Evolutionary conservation across 2,113 vertebrate species (phyloP).

Genomic region (Phrynosoma blainvillii): DNA sequence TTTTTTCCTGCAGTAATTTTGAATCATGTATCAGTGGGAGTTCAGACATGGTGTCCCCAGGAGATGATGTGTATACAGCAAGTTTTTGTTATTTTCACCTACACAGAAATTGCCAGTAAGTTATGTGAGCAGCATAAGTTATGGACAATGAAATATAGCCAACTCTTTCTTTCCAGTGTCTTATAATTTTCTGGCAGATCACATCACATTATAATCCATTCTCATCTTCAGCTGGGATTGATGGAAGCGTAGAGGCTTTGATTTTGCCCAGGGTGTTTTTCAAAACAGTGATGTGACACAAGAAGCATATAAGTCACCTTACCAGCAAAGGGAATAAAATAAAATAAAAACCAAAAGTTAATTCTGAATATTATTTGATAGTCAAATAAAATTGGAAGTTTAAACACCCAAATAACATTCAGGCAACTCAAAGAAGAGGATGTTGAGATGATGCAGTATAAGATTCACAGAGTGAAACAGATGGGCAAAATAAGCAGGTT

Average conservation of each 20-base stretch:
- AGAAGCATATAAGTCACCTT: neutral
- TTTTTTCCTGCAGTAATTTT: constrained; percentile 26
- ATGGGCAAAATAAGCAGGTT: too few species aligned
- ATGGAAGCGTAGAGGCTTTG: constrained; percentile 26
- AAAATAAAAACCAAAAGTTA: neutral
- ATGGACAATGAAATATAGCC: constrained; percentile 35
- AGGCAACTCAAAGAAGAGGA: neutral
- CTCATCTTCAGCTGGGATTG: constrained; percentile 56
- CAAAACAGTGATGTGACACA: constrained; percentile 47
- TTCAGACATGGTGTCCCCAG: constrained; percentile 17
- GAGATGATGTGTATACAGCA: constrained; percentile 24
- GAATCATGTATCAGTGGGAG: constrained; percentile 18
- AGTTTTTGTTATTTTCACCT: neutral
- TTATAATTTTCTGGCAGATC: constrained; percentile 45
- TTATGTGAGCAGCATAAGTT: constrained; percentile 31
- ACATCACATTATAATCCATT: constrained; percentile 57
- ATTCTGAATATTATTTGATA: neutral
- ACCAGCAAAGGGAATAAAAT: neutral
- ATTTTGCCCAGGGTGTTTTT: constrained; percentile 50
- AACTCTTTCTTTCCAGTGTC: constrained; percentile 39
- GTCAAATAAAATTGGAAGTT: neutral
- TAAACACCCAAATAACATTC: neutral
- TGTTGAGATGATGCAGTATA: neutral
- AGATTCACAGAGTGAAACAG: neutral
- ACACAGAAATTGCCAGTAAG: constrained; percentile 38